Base-by-base conservation (phyloP, 1,140 invertebrate genomes). In the Harpegnathos saltator region DNA sequence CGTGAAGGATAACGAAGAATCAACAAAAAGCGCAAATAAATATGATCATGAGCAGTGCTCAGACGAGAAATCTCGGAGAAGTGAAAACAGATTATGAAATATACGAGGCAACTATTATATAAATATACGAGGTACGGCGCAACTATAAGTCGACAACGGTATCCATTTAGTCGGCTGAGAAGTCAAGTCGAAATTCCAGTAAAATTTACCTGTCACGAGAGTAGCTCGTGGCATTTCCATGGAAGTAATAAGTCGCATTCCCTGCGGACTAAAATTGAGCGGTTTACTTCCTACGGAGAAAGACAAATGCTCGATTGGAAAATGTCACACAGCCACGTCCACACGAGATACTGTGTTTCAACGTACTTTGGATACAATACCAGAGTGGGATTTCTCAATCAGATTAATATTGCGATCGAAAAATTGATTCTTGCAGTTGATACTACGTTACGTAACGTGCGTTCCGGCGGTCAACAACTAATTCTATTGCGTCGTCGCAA, bases 1-100 rank as follows among this genome's bases (percentile, higher is more conserved):
- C 33, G 52, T 63, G 29, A 80, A 54, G n/a, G 52, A 80, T 71
- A 48, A 33, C 65, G n/a, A 22, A 17, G 33, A 7, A 69, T 68
- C 75, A 17, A n/a, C n/a, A n/a, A 15, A 65, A 29, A 52, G 66
- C 22, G 26, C 24, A 17, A n/a, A 48, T 19, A 52, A 78, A 44
- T n/a, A 29, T 12, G n/a, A n/a, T 11, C 22, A 33, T 29, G 29
- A 56, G 1, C 11, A 26, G n/a, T 17, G 44, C 15, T 4, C 4
- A 54, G 15, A n/a, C n/a, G n/a, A n/a, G n/a, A n/a, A n/a, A n/a
- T n/a, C n/a, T n/a, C n/a, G n/a, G n/a, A n/a, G n/a, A n/a, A n/a
- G n/a, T n/a, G n/a, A n/a, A n/a, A n/a, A n/a, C n/a, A n/a, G n/a
- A n/a, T n/a, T n/a, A n/a, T n/a, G n/a, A n/a, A n/a, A n/a, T n/a